Percentiles rank a stretch among this genome's conserved stretches.
These are phyloP conservation scores for Hydrozoanthus gracilis DNA, from an alignment of 92 coral and sea anemone genomes.

Conservation along the genomic window DNA sequence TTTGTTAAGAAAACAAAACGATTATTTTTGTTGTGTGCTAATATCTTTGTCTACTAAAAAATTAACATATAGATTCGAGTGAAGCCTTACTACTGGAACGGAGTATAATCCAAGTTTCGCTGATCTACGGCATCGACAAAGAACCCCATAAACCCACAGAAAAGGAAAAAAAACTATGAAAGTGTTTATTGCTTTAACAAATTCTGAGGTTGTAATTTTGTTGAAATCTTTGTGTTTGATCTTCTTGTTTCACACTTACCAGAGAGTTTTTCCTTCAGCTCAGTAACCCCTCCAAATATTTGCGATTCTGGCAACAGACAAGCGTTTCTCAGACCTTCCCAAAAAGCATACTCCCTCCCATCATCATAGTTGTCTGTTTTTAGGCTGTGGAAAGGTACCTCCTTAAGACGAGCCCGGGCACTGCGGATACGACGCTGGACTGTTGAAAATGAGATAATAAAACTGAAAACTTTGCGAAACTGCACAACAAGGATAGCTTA, in stretches of 20 bases:
- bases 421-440: slow-evolving; percentile 90
- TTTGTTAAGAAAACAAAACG: no score
- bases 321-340: slow-evolving; percentile 84
- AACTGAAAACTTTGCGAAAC: neutral
- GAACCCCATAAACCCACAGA: no score
- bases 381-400: slow-evolving; percentile 55
- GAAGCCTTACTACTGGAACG: no score
- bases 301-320: slow-evolving; percentile 95
- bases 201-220: no score
- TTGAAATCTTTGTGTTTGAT: neutral
- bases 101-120: no score
- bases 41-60: no score
- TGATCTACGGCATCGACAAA: no score
- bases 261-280: slow-evolving; percentile 88
- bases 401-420: slow-evolving; percentile 73
- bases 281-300: slow-evolving; percentile 86
- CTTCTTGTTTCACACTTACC: neutral
- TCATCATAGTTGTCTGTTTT: slow-evolving; percentile 72
- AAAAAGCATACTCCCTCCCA: slow-evolving; percentile 77
- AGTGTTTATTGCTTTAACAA: no score
- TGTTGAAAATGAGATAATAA: slow-evolving; percentile 21
- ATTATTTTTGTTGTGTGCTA: no score
- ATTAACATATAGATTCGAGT: no score
- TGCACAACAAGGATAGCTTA: no score
- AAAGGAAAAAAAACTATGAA: no score